phyloP scores from a whole-genome alignment of 2,888 invertebrate species.

The Ypsolopha scabrella region DNA sequence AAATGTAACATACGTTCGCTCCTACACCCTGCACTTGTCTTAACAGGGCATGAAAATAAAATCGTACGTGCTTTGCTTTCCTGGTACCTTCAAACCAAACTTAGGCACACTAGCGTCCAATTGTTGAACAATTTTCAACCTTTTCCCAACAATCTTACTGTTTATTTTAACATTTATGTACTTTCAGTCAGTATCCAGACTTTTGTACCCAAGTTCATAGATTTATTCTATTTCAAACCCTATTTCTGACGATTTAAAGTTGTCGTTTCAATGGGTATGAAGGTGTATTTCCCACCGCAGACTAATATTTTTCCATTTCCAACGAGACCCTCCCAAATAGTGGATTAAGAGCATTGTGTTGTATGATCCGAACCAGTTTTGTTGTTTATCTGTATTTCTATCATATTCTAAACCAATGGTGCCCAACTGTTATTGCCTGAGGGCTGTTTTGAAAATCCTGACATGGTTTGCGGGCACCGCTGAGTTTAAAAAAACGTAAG shows the following conservation, averaged over 20 bases:
- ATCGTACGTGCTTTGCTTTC: constrained; percentile 30
- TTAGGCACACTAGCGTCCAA: not conserved
- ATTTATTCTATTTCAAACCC: too few species aligned
- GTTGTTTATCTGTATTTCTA: too few species aligned
- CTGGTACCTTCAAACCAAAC: not conserved
- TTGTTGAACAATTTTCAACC: not conserved
- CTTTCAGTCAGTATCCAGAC: too few species aligned
- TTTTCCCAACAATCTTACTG: not conserved
- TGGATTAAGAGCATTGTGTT: constrained; percentile 48
- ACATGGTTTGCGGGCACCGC: too few species aligned
- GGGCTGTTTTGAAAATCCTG: too few species aligned
- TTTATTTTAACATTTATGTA: too few species aligned
- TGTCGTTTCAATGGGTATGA: not conserved
- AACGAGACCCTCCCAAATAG: constrained; percentile 42
- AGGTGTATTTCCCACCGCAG: constrained; percentile 26
- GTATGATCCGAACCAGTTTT: constrained; percentile 8
- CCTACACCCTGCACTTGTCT: constrained; percentile 32
- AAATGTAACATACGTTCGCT: constrained; percentile 5
- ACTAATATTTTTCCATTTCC: constrained; percentile 68
- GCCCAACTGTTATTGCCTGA: too few species aligned
- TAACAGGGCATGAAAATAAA: constrained; percentile 36
- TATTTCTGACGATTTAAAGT: not conserved
- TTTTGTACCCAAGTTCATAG: too few species aligned
- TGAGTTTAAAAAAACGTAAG: too few species aligned
- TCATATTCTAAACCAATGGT: too few species aligned